These are phyloP conservation scores for Falco peregrinus DNA, from an alignment of 2,797 vertebrate genomes.

Conservation along the genomic window DNA sequence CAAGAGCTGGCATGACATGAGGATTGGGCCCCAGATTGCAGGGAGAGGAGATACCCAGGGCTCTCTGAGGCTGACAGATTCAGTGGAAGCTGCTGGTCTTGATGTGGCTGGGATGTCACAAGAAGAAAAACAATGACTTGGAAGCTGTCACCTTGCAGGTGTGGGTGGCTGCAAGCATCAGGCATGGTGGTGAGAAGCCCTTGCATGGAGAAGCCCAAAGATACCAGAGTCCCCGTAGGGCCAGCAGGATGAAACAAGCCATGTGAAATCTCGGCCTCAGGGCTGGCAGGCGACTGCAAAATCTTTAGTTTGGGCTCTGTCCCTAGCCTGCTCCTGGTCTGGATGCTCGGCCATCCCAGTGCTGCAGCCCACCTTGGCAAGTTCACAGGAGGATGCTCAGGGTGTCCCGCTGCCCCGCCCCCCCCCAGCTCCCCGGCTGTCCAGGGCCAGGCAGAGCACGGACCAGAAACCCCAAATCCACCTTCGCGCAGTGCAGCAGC, in stretches of 20 bases:
- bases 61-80: background rate
- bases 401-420: background rate
- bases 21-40: background rate
- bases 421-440: background rate
- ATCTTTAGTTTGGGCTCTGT: background rate
- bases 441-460: background rate
- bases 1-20: background rate
- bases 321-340: background rate
- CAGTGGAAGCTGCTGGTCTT: background rate
- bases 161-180: background rate
- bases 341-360: accelerated
- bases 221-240: background rate
- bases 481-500: background rate
- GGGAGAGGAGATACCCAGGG: background rate
- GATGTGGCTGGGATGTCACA: background rate
- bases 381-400: background rate
- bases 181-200: background rate
- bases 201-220: background rate
- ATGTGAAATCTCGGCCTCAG: background rate
- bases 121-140: background rate
- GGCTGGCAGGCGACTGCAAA: background rate
- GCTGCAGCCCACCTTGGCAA: background rate
- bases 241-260: background rate
- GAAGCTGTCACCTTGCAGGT: background rate
- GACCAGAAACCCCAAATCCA: background rate